Evolutionary conservation across 2,888 invertebrate genomes (phyloP).

Genomic region (Volucella inflata): DNA sequence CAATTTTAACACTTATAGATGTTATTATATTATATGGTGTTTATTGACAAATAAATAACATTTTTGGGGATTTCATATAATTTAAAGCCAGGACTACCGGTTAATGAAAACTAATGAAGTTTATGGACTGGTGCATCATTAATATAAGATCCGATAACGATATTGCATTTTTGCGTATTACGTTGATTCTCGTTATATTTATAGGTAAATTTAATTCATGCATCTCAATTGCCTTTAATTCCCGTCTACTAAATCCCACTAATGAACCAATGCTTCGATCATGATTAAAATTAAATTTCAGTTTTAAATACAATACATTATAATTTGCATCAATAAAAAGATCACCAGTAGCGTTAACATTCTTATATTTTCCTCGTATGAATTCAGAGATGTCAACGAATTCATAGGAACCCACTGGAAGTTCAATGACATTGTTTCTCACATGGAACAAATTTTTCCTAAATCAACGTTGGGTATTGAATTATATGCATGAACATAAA

Average conservation of each 20-base stretch:
- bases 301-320: too few species aligned
- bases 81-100: slow-evolving; percentile 79
- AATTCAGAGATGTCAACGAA: slow-evolving; percentile 77
- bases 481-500: slow-evolving; percentile 77
- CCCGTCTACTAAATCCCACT: slow-evolving; percentile 62
- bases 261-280: slow-evolving; percentile 52
- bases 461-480: slow-evolving; percentile 79
- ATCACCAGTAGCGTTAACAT: slow-evolving; percentile 9
- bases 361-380: slow-evolving; percentile 12
- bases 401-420: slow-evolving; percentile 80
- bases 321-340: too few species aligned
- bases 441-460: slow-evolving; percentile 79
- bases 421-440: slow-evolving; percentile 70
- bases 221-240: too few species aligned
- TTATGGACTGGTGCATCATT: slow-evolving; percentile 78
- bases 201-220: slow-evolving; percentile 78
- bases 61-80: slow-evolving; percentile 79
- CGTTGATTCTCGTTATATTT: too few species aligned
- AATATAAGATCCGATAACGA: slow-evolving; percentile 69
- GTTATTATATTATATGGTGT: slow-evolving; percentile 76
- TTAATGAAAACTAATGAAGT: slow-evolving; percentile 80
- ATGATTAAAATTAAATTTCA: slow-evolving; percentile 48
- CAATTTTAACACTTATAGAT: slow-evolving; percentile 78
- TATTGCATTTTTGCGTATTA: slow-evolving; percentile 77
- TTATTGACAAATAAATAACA: slow-evolving; percentile 80